Evolutionary conservation across 2,797 vertebrate species (phyloP), one percentile per base, ranked within the genome.

Genomic region (Argya squamiceps): DNA sequence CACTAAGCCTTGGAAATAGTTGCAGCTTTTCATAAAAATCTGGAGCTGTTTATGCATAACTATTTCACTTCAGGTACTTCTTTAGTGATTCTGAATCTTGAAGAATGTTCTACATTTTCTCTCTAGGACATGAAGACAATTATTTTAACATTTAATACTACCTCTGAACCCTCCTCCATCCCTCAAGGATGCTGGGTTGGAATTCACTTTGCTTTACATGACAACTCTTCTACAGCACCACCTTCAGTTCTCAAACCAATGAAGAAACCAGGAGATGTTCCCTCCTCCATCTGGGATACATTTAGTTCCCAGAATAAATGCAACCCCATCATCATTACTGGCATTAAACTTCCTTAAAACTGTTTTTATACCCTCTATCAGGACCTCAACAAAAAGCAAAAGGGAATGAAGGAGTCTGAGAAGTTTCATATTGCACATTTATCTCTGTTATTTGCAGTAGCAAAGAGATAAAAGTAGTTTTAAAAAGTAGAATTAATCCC

Each of bases 11-110:
- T 86, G 80, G 92, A 93, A 88, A 84, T 22, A 36, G 9, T 44
- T 88, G 50, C 59, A 93, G 21, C 23, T 81, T 88, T 58, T 71
- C 34, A 68, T 49, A 88, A 70, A 53, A 85, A 76, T 20, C 46
- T 36, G 26, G 43, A 84, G 46, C 30, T 80, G 15, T 68, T 96
- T 78, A 87, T 6, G 5, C 20, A 52, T 37, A 74, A 74, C 70
- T 78, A 21, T 60, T 91, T 84, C 2, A 56, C 49, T 27, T 55
- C 69, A 2, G 10, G 23, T 49, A 68, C 36, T 69, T 74, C 64
- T 86, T 53, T 24, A 13, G 41, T 56, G 12, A 82, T 76, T 49
- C 47, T 44, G 44, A 84, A 55, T 34, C 30, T 82, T 65, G 11
- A 75, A 29, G 10, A 82, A 50, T 11, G 8, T 46, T 84, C 3